These are phyloP conservation scores for Chaetogeoica ovagalla DNA, from an alignment of 2,888 invertebrate genomes.

Conservation along the genomic window DNA sequence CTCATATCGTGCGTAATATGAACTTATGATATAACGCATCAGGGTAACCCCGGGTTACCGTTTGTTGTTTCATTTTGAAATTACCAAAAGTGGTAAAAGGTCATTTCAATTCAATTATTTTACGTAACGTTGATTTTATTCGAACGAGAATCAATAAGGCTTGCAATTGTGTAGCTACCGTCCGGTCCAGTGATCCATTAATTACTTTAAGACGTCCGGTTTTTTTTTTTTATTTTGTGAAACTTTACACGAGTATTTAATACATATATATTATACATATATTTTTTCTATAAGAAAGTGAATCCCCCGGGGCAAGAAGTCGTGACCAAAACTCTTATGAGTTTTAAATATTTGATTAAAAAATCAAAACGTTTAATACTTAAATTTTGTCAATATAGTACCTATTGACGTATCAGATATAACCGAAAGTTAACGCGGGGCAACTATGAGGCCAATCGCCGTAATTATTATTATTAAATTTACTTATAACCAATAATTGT, in stretches of 20 bases:
- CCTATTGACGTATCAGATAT: too few species aligned
- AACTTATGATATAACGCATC: neutral
- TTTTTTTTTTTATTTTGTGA: neutral
- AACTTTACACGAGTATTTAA: neutral
- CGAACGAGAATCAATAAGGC: neutral
- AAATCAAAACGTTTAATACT: conserved; percentile 1
- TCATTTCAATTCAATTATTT: conserved; percentile 27
- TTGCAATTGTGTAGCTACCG: too few species aligned
- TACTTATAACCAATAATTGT: too few species aligned
- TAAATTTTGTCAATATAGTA: neutral
- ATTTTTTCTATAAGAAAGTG: neutral
- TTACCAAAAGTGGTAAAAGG: neutral
- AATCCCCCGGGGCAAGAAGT: neutral
- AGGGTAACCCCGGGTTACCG: conserved; percentile 35
- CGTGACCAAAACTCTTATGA: neutral
- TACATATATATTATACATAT: neutral
- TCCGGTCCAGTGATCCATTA: conserved; percentile 3
- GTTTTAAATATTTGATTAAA: neutral
- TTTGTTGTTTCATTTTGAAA: conserved; percentile 25
- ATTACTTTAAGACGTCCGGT: neutral
- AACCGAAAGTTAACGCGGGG: too few species aligned
- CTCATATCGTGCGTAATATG: neutral
- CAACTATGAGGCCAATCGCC: too few species aligned
- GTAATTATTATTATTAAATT: too few species aligned
- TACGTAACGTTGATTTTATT: conserved; percentile 16